Evolutionary conservation across 1,140 invertebrate genomes (phyloP).

Genomic region (Danaus melanippus): DNA sequence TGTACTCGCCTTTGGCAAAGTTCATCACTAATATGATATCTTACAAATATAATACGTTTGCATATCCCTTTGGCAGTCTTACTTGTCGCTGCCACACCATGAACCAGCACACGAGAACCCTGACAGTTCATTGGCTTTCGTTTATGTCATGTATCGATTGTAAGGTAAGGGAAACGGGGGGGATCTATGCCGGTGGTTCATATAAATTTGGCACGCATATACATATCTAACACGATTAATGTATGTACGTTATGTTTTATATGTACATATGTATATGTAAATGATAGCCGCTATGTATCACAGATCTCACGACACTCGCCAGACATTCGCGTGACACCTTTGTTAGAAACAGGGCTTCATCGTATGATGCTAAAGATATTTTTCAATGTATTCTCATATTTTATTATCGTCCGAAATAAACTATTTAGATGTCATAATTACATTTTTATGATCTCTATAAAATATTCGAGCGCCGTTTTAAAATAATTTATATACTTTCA

Average conservation of each 20-base stretch:
- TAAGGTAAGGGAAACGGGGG: slow-evolving; percentile 24
- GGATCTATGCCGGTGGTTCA: slow-evolving; percentile 26
- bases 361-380: slow-evolving; percentile 16
- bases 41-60: slow-evolving; percentile 5
- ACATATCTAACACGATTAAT: slow-evolving; percentile 47
- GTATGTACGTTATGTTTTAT: slow-evolving; percentile 33
- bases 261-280: slow-evolving; percentile 30
- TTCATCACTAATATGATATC: slow-evolving; percentile 4
- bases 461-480: slow-evolving; percentile 22
- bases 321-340: slow-evolving; percentile 34
- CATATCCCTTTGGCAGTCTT: slow-evolving; percentile 44
- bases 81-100: slow-evolving; percentile 35
- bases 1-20: slow-evolving; percentile 7
- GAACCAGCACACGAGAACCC: slow-evolving; percentile 34
- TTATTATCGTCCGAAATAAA: too few species aligned
- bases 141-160: slow-evolving; percentile 17
- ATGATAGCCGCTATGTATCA: slow-evolving; percentile 36
- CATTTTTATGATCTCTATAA: too few species aligned
- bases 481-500: slow-evolving; percentile 28
- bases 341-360: slow-evolving; percentile 16
- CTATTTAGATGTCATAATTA: too few species aligned
- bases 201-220: slow-evolving; percentile 39
- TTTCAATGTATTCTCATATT: too few species aligned
- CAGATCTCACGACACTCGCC: slow-evolving; percentile 31
- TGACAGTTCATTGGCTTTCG: slow-evolving; percentile 35